Evolutionary conservation across 2,113 vertebrate genomes (phyloP).

Genomic region (Lagopus muta): DNA sequence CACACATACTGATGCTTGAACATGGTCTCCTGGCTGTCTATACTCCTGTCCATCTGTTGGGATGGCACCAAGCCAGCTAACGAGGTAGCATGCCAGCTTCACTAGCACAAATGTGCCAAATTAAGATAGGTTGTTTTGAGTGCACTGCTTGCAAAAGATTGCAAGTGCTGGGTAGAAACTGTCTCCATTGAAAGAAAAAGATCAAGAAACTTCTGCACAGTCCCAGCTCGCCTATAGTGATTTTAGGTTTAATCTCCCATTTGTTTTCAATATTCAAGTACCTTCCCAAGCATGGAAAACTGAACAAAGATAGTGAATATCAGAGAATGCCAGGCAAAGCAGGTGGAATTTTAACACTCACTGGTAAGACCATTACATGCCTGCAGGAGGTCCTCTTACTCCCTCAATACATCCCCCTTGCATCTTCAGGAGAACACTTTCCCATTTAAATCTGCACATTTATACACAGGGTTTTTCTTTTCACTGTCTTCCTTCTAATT

Average conservation of each 20-base stretch:
- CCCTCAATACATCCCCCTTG: not conserved
- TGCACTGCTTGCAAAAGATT: constrained; percentile 40
- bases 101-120: constrained; percentile 69
- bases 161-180: not conserved
- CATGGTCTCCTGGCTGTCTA: constrained; percentile 76
- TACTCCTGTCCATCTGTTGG: constrained; percentile 78
- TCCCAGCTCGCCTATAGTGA: not conserved
- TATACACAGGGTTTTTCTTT: not conserved
- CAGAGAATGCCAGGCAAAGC: constrained; percentile 61
- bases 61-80: constrained; percentile 75
- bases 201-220: not conserved
- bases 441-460: not conserved
- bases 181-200: not conserved
- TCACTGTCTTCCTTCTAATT: not conserved
- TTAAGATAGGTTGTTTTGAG: constrained; percentile 53
- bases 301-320: constrained; percentile 17
- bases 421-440: not conserved
- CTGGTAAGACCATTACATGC: constrained; percentile 16
- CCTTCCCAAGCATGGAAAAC: constrained; percentile 15
- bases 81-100: constrained; percentile 63
- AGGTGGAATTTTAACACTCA: constrained; percentile 65
- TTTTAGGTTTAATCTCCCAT: not conserved
- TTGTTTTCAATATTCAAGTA: constrained; percentile 33
- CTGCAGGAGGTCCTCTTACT: constrained; percentile 7
- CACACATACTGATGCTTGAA: constrained; percentile 66